phyloP scores from a whole-genome alignment of 2,797 vertebrate genomes.

The Sitta carolinensis region DNA sequence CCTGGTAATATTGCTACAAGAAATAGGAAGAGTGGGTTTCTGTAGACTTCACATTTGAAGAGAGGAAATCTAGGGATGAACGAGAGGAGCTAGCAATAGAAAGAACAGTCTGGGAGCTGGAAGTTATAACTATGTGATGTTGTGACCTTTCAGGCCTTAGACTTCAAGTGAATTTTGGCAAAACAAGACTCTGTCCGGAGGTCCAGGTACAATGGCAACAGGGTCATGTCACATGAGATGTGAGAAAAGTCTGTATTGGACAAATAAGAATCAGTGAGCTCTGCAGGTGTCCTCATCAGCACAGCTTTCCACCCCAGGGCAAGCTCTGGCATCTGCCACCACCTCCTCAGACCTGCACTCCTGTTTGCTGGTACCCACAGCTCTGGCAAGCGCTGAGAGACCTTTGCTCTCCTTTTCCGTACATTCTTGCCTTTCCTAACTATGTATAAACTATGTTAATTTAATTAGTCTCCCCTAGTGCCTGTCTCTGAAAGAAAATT shows the following conservation, averaged over 20 bases:
- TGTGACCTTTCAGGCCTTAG: slow-evolving; percentile 15
- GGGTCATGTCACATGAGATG: background rate
- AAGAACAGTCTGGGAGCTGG: background rate
- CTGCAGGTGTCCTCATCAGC: background rate
- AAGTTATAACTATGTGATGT: rapidly evolving
- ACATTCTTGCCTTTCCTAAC: background rate
- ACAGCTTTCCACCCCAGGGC: background rate
- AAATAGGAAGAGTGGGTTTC: background rate
- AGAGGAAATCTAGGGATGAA: background rate
- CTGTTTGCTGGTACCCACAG: background rate
- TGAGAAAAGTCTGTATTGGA: background rate
- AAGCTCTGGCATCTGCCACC: background rate
- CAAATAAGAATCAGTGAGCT: background rate
- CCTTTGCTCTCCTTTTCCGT: background rate
- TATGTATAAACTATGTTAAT: background rate
- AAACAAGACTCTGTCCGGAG: slow-evolving; percentile 15
- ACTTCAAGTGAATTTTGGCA: slow-evolving; percentile 5
- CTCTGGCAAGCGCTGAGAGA: background rate
- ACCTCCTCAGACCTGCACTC: background rate
- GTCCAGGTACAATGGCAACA: background rate
- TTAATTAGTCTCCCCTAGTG: background rate
- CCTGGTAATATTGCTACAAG: background rate
- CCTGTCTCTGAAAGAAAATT: background rate
- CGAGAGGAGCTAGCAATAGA: background rate
- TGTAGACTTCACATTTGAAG: background rate